These are phyloP conservation scores for Rhizomys pruinosus DNA, from an alignment of 2,113 vertebrate genomes.

Conservation along the genomic window DNA sequence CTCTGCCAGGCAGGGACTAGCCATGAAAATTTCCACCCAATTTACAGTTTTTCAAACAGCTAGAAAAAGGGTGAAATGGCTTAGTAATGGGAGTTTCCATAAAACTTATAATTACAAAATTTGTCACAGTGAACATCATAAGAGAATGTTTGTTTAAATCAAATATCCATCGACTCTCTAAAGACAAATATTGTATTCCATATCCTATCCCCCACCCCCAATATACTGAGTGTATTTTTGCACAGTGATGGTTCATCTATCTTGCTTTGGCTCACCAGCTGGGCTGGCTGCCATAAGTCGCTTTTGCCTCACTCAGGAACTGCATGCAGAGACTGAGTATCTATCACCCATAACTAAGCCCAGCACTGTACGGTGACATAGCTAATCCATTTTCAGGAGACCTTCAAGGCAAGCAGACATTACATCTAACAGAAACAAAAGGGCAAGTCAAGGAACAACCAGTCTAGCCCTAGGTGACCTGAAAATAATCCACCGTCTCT, in stretches of 20 bases:
- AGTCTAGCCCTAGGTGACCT: not conserved
- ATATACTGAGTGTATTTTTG: conserved; percentile 36
- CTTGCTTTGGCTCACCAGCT: not conserved
- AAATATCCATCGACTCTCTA: conserved; percentile 13
- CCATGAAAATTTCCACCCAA: conserved; percentile 41
- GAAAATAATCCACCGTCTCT: not conserved
- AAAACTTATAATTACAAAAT: conserved; percentile 75
- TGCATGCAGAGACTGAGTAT: rapidly evolving
- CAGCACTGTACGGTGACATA: not conserved
- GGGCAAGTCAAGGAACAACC: not conserved
- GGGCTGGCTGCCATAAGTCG: not conserved
- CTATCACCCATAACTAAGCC: not conserved
- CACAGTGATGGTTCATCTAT: not conserved
- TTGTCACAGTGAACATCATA: conserved; percentile 53
- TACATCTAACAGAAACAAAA: conserved; percentile 10
- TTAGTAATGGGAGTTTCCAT: conserved; percentile 64
- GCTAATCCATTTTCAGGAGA: not conserved
- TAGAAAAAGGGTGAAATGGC: conserved; percentile 52
- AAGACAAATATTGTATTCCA: conserved; percentile 55
- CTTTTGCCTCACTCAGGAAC: not conserved
- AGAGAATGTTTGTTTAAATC: conserved; percentile 65
- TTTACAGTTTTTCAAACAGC: conserved; percentile 56
- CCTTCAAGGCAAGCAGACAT: not conserved
- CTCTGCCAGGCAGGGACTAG: not conserved
- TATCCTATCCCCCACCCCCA: conserved; percentile 2